These are phyloP conservation scores for Drosophila asahinai DNA, from an alignment of 1,140 invertebrate genomes.

Conservation along the genomic window DNA sequence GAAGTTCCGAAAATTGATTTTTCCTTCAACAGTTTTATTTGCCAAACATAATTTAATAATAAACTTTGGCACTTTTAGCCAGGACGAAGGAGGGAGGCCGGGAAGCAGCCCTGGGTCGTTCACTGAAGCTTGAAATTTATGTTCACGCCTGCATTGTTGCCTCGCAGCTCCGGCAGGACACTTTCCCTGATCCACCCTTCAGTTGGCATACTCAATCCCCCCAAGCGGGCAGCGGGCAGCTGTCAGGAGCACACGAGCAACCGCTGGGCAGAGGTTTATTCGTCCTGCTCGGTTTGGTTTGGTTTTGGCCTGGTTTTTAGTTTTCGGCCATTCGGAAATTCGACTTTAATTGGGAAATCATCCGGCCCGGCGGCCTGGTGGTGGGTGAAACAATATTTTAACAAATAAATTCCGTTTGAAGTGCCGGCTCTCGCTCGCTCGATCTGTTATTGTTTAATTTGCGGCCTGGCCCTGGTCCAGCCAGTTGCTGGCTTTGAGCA, in stretches of 20 bases:
- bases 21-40: constrained; percentile 78
- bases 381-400: constrained; percentile 48
- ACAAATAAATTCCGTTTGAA: constrained; percentile 55
- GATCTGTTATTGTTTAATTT: constrained; percentile 65
- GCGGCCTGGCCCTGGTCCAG: constrained; percentile 23
- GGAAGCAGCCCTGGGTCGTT: constrained; percentile 23
- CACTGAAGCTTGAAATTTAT: constrained; percentile 80
- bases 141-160: constrained; percentile 76
- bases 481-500: constrained; percentile 47
- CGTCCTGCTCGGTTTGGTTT: constrained; percentile 18
- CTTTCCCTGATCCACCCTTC: constrained; percentile 23
- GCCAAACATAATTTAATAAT: constrained; percentile 81
- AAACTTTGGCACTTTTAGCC: constrained; percentile 81
- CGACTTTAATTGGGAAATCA: constrained; percentile 59
- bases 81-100: constrained; percentile 19
- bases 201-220: neutral
- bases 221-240: constrained; percentile 39
- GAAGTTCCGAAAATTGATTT: constrained; percentile 70
- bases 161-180: constrained; percentile 41
- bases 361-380: neutral
- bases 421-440: constrained; percentile 14
- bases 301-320: constrained; percentile 46
- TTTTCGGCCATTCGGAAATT: constrained; percentile 24
- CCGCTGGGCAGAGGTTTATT: constrained; percentile 36
- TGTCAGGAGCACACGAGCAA: constrained; percentile 62